Percentiles rank a stretch among this genome's conserved stretches.
Conservation (phyloP, 2,888 invertebrate species). For the Erebia epiphron region DNA sequence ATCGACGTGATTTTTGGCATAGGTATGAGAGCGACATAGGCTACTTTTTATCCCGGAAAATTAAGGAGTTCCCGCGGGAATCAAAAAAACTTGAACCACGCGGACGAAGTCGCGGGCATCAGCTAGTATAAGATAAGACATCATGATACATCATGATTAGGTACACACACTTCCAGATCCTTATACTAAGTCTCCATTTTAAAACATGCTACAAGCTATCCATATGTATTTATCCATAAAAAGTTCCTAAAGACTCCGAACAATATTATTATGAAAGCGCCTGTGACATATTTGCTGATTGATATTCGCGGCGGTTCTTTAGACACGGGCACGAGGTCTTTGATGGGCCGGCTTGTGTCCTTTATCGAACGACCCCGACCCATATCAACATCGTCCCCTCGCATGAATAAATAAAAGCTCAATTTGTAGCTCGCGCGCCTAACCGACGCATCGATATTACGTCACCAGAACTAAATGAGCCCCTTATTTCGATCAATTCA, state of each 20-base stretch:
- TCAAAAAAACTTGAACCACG: too few relatives aligned
- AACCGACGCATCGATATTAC: constrained; percentile 66
- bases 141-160: too few relatives aligned
- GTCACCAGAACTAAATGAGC: constrained; percentile 40
- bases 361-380: constrained; percentile 76
- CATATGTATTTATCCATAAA: constrained; percentile 27
- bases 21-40: too few relatives aligned
- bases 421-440: constrained; percentile 76
- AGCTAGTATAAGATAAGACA: too few relatives aligned
- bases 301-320: constrained; percentile 54
- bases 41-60: too few relatives aligned
- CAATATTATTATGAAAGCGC: constrained; percentile 31
- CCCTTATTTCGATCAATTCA: constrained; percentile 36
- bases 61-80: too few relatives aligned
- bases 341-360: constrained; percentile 66
- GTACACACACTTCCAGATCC: not conserved
- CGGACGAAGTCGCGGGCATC: too few relatives aligned
- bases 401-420: constrained; percentile 81
- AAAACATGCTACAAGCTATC: not conserved
- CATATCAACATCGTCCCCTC: constrained; percentile 75
- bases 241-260: constrained; percentile 24
- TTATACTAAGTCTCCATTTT: not conserved
- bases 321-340: constrained; percentile 59
- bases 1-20: too few relatives aligned
- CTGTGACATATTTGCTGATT: constrained; percentile 45